Base-by-base conservation (phyloP, 2,113 vertebrate species). In the Myocastor coypus region DNA sequence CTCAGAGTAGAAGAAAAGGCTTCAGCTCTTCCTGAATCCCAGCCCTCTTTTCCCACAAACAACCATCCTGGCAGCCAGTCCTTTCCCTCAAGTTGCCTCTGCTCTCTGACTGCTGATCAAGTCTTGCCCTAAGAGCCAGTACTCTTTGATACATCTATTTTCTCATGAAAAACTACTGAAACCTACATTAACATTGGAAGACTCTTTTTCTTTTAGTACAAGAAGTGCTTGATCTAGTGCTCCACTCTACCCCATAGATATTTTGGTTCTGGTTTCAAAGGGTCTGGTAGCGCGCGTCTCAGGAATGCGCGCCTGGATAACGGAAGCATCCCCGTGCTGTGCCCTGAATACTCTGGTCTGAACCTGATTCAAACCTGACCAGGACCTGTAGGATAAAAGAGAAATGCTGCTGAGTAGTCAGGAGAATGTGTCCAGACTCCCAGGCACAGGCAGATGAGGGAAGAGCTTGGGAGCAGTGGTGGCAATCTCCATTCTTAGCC, bases 391-490 rank as follows among this genome's bases (percentile, higher is more conserved):
- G 87, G 95, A 94, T 97, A 85, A 92, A 96, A 94, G 83, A 97
- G 75, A 87, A 88, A 96, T 50, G 80, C 32, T 95, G 86, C 87
- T 89, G 89, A 96, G 89, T 87, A 57, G 93, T 93, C 89, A 63
- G 78, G 93, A 96, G 93, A 94, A 50, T 52, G 17, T 89, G 77
- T 95, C 93, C 95, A 97, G 97, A 75, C 77, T 87, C 92, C 92
- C 71, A 59, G 94, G 46, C 93, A 14, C 42, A 73, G 81, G 84
- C 40, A 92, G 83, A 78, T 66, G 80, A 81, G 57, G 89, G 42
- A 75, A 46, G 46, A 34, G 37, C n/a, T 80, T 0, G 52, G 91
- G 91, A 80, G 78, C 63, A 81, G 50, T 20, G 2, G 3, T 37
- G 12, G 61, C 77, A 84, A 96, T 95, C 92, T 94, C 69, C 90